These are phyloP conservation scores for Catocala nupta DNA, from an alignment of 2,888 invertebrate species.

Conservation along the genomic window DNA sequence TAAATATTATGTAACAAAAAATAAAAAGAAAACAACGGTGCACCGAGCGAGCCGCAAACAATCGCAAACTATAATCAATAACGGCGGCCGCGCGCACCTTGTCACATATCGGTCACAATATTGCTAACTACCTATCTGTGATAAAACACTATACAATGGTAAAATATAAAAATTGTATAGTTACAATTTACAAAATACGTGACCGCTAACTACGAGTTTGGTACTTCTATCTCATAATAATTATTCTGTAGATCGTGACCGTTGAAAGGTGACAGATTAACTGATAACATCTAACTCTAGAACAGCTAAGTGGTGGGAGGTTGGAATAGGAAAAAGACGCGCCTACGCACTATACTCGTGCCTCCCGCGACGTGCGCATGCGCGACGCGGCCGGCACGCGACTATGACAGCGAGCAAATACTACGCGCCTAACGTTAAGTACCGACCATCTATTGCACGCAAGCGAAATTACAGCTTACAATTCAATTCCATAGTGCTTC, in stretches of 20 bases:
- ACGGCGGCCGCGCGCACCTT: slow-evolving; percentile 60
- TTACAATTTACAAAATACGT: slow-evolving; percentile 87
- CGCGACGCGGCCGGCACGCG: slow-evolving; percentile 34
- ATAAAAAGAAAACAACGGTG: slow-evolving; percentile 83
- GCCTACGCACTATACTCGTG: slow-evolving; percentile 68
- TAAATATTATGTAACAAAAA: slow-evolving; percentile 86
- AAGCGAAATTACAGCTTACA: slow-evolving; percentile 75
- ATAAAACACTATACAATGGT: slow-evolving; percentile 86
- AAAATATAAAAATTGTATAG: slow-evolving; percentile 85
- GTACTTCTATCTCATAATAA: slow-evolving; percentile 82
- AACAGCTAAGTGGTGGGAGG: slow-evolving; percentile 78
- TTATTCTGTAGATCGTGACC: slow-evolving; percentile 73
- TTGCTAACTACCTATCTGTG: slow-evolving; percentile 81
- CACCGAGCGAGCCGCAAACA: slow-evolving; percentile 68
- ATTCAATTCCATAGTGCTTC: slow-evolving; percentile 85
- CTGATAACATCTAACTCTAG: slow-evolving; percentile 75
- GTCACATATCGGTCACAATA: slow-evolving; percentile 69
- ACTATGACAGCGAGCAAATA: slow-evolving; percentile 61
- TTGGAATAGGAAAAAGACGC: slow-evolving; percentile 65
- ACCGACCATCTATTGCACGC: slow-evolving; percentile 76
- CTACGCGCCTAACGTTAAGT: slow-evolving; percentile 73
- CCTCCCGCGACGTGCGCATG: slow-evolving; percentile 35
- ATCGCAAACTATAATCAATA: slow-evolving; percentile 65
- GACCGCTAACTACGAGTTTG: slow-evolving; percentile 86
- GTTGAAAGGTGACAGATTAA: slow-evolving; percentile 60